phyloP scores from a whole-genome alignment of 2,797 vertebrate genomes.

The Melanogrammus aeglefinus region DNA sequence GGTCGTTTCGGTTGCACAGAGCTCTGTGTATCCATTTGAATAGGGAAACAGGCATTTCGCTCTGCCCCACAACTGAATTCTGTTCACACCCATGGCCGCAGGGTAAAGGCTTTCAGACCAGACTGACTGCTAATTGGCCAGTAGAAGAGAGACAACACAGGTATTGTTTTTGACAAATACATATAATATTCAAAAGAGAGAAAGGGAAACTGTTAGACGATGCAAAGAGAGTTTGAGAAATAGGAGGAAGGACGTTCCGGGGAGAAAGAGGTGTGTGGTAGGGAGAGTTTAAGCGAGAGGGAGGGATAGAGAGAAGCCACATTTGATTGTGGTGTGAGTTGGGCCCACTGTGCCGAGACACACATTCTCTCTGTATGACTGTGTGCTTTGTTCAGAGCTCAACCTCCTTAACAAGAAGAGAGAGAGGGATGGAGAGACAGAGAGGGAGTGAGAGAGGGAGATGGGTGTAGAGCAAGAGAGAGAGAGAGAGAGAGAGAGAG shows the following conservation, averaged over 20 bases:
- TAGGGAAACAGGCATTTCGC: conserved; percentile 36
- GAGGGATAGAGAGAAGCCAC: conserved; percentile 53
- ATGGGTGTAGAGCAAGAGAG: background rate
- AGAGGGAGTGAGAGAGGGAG: conserved; percentile 32
- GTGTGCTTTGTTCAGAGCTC: conserved; percentile 63
- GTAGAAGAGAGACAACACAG: conserved; percentile 23
- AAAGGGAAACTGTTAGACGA: conserved; percentile 36
- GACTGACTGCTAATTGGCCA: conserved; percentile 58
- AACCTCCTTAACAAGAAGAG: conserved; percentile 54
- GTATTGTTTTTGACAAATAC: background rate
- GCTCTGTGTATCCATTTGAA: conserved; percentile 22
- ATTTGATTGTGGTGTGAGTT: conserved; percentile 64
- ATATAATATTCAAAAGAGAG: conserved; percentile 25
- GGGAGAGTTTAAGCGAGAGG: conserved; percentile 36
- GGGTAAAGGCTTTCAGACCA: conserved; percentile 39
- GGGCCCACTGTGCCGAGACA: conserved; percentile 53
- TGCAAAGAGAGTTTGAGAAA: conserved; percentile 38
- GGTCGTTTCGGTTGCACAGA: conserved; percentile 35
- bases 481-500: conserved; percentile 34
- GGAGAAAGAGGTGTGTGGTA: conserved; percentile 23
- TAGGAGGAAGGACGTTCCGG: conserved; percentile 36
- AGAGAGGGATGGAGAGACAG: conserved; percentile 55
- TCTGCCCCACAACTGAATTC: conserved; percentile 4
- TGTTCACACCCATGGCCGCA: conserved; percentile 35
- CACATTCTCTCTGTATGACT: conserved; percentile 70